These are phyloP conservation scores for Helicoverpa armigera DNA, from an alignment of 1,140 invertebrate species.

Conservation along the genomic window DNA sequence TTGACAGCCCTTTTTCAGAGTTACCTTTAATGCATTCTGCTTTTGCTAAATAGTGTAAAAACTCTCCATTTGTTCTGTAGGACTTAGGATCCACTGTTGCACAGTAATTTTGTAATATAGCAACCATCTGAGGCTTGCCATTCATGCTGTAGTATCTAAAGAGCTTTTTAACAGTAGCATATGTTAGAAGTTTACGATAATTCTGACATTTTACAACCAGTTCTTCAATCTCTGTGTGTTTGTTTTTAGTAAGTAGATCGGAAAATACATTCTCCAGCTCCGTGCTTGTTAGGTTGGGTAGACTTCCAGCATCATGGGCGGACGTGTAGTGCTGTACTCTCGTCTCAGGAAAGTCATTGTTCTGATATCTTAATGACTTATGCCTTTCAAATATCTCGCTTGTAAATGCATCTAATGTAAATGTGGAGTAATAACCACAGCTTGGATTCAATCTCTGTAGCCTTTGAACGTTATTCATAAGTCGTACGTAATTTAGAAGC, in stretches of 20 bases:
- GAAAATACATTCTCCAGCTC: slow-evolving; percentile 64
- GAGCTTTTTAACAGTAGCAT: slow-evolving; percentile 69
- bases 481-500: slow-evolving; percentile 56
- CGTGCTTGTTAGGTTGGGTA: slow-evolving; percentile 60
- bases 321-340: slow-evolving; percentile 31
- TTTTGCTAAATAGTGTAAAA: slow-evolving; percentile 77
- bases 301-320: slow-evolving; percentile 44
- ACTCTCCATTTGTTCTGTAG: slow-evolving; percentile 76
- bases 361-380: slow-evolving; percentile 50
- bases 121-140: slow-evolving; percentile 70
- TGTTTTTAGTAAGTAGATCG: slow-evolving; percentile 66
- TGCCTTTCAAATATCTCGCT: slow-evolving; percentile 60
- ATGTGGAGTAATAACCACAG: slow-evolving; percentile 46
- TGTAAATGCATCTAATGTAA: slow-evolving; percentile 62
- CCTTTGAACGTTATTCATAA: slow-evolving; percentile 46
- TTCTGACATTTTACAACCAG: slow-evolving; percentile 66
- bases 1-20: slow-evolving; percentile 75
- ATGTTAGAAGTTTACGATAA: slow-evolving; percentile 62
- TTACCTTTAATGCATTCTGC: slow-evolving; percentile 81
- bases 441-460: slow-evolving; percentile 36
- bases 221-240: slow-evolving; percentile 64
- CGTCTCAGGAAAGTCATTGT: slow-evolving; percentile 47
- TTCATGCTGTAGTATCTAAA: slow-evolving; percentile 69
- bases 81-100: slow-evolving; percentile 62
- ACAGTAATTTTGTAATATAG: slow-evolving; percentile 69